phyloP scores from a whole-genome alignment of 2,888 invertebrate species.

The Nematopogon swammerdamellus region DNA sequence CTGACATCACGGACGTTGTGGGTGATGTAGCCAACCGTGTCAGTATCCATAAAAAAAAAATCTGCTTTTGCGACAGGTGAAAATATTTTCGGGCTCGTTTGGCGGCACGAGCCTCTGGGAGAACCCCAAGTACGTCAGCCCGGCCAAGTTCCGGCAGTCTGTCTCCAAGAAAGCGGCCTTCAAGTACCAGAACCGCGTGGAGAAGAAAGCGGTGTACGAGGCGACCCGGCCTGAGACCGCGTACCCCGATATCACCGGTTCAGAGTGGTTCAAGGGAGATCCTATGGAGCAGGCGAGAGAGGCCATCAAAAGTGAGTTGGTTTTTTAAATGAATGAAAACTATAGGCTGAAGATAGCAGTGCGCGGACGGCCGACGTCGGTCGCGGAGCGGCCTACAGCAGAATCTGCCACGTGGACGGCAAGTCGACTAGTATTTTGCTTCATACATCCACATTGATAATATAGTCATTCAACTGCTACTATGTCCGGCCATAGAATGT shows the following conservation, averaged over 20 bases:
- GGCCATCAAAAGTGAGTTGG: slow-evolving; percentile 33
- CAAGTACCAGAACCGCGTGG: slow-evolving; percentile 76
- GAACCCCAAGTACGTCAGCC: slow-evolving; percentile 88
- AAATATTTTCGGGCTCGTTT: slow-evolving; percentile 94
- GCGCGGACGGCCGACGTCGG: too few relatives aligned
- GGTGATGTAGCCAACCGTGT: too few relatives aligned
- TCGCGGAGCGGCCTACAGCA: too few relatives aligned
- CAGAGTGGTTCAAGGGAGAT: slow-evolving; percentile 71
- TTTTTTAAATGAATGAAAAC: too few relatives aligned
- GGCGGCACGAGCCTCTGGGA: slow-evolving; percentile 90
- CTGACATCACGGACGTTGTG: too few relatives aligned
- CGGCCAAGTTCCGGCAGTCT: slow-evolving; percentile 77
- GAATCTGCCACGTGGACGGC: too few relatives aligned
- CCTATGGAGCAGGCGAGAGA: slow-evolving; percentile 58
- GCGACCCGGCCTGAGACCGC: slow-evolving; percentile 69
- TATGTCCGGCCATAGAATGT: too few relatives aligned
- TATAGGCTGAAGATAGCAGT: too few relatives aligned
- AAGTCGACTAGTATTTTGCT: too few relatives aligned
- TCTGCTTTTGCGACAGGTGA: slow-evolving; percentile 74
- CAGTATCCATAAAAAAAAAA: too few relatives aligned
- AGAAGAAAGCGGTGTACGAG: slow-evolving; percentile 75
- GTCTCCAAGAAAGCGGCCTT: slow-evolving; percentile 64
- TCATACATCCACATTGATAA: too few relatives aligned
- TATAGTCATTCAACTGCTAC: too few relatives aligned
- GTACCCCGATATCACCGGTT: slow-evolving; percentile 69